Evolutionary conservation across 2,113 vertebrate genomes (phyloP), one percentile per base, ranked within the genome.

Genomic region (Notiomystis cincta): DNA sequence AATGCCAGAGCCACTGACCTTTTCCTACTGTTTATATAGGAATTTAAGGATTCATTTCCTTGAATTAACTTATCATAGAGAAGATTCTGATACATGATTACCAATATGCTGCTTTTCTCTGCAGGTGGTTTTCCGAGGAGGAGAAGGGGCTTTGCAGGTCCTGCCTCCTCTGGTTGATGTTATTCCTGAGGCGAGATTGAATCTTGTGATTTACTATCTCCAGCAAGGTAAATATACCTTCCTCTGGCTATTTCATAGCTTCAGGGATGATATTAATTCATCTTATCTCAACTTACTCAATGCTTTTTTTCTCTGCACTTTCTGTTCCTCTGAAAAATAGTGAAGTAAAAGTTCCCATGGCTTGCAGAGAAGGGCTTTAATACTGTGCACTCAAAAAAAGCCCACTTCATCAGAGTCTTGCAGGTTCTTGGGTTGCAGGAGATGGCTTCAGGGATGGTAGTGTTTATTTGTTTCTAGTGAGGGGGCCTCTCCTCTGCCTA

Each of bases 131-230:
- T 99, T 99, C 95, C 98, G 98, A 60, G 99, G 98, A 60, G 99
- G 99, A 28, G 99, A 99, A 96, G 99, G 99, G 14, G 99, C 99
- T 66, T 95, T 99, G 94, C 99, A 99, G 97, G 98, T 99, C 53
- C 97, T 99, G 37, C 99, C 99, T 95, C 99, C 99, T 33, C 95
- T 99, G 87, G 99, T 99, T 64, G 99, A 99, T 91, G 99, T 99
- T 96, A 99, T 99, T 97, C 98, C 99, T 15, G 99, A 99, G 97
- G 99, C 99, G 25, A 98, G 99, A 94, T 98, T 99, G 84, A 99
- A 99, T 97, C 98, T 99, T 90, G 99, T 99, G 93, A 99, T 99
- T 97, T 99, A 99, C 96, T 99, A 99, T 94, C 99, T 99, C 71
- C 98, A 98, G 82, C 99, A 99, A 98, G 99, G 99, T 99, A 94